A percentile compares a stretch with the other conserved stretches of the same genome.
These are phyloP conservation scores for Argyrosomus japonicus DNA, from an alignment of 2,113 vertebrate species.

Conservation along the genomic window DNA sequence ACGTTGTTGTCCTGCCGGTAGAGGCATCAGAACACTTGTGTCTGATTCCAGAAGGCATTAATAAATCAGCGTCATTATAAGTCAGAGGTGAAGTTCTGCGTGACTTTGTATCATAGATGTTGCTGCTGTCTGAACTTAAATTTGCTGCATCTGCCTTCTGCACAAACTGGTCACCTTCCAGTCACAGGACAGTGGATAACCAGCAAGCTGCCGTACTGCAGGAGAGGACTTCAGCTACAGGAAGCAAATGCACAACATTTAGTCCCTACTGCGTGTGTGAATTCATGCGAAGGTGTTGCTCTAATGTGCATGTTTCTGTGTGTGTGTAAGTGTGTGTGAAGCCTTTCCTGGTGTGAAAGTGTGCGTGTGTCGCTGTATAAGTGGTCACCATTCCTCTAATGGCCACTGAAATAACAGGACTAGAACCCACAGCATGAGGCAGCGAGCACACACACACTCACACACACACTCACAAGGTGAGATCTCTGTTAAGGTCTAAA, in stretches of 20 bases:
- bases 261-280: slow-evolving; percentile 40
- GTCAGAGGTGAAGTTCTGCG: not conserved
- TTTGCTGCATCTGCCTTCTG: not conserved
- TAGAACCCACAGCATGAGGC: slow-evolving; percentile 43
- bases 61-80: not conserved
- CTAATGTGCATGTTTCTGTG: not conserved
- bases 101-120: not conserved
- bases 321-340: slow-evolving; percentile 19
- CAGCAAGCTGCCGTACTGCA: slow-evolving; percentile 4
- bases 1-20: too few species aligned
- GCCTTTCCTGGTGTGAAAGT: slow-evolving; percentile 20
- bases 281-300: slow-evolving; percentile 43
- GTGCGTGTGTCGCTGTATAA: slow-evolving; percentile 6
- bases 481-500: slow-evolving; percentile 1
- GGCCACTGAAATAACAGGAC: slow-evolving; percentile 43
- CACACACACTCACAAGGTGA: not conserved
- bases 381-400: slow-evolving; percentile 53
- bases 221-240: slow-evolving; percentile 29
- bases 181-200: slow-evolving; percentile 6
- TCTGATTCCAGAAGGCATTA: not conserved
- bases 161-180: slow-evolving; percentile 25
- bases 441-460: not conserved
- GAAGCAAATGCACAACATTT: slow-evolving; percentile 49
- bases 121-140: not conserved
- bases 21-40: not conserved